Conservation (phyloP, 2,888 invertebrate genomes). For the Serripes groenlandicus region DNA sequence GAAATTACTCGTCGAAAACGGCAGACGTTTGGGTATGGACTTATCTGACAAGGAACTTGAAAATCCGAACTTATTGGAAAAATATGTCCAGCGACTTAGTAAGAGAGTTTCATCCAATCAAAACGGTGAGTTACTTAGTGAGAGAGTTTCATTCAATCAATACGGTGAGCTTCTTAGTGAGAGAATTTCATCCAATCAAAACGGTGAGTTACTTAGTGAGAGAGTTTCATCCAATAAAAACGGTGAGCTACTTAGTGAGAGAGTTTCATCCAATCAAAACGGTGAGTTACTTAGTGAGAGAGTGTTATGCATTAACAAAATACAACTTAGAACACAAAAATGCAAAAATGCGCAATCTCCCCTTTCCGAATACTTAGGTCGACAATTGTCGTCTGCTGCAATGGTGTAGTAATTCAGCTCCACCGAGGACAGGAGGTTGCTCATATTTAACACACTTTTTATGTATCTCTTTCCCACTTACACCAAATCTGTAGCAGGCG, state of each 20-base stretch:
- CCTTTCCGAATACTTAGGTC: no score
- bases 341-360: no score
- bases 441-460: no score
- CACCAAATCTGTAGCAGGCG: no score
- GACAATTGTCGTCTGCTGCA: no score
- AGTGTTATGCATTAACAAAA: not conserved
- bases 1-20: not conserved
- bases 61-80: not conserved
- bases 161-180: not conserved
- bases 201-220: no score
- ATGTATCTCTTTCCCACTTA: no score
- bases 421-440: no score
- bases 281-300: no score
- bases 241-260: not conserved
- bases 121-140: no score
- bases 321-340: no score
- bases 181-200: not conserved
- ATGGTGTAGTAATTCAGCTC: no score
- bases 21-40: constrained; percentile 5
- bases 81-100: not conserved
- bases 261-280: not conserved
- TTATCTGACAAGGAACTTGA: not conserved
- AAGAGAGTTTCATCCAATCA: not conserved
- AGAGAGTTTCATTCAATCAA: not conserved
- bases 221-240: not conserved